Percentiles rank a stretch among this genome's conserved stretches.
phyloP scores from a whole-genome alignment of 2,113 vertebrate species.

The Hypocryptadius cinnamomeus region DNA sequence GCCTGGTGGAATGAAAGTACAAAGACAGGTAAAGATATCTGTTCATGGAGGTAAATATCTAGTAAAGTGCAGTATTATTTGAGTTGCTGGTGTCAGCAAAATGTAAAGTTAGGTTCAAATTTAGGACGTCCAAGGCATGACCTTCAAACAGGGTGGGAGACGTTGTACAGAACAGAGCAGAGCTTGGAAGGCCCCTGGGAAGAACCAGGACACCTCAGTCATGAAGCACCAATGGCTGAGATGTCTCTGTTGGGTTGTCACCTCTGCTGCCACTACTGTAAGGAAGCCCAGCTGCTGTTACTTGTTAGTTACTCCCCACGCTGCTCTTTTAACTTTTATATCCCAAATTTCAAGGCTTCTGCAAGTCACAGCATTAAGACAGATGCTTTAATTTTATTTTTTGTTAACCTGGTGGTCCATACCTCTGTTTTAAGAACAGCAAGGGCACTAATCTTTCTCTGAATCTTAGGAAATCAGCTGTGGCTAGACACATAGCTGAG shows the following conservation, averaged over 20 bases:
- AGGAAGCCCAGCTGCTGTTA: neutral
- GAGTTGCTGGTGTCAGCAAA: neutral
- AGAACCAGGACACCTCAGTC: neutral
- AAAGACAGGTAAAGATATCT: neutral
- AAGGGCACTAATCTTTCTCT: neutral
- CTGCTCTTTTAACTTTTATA: neutral
- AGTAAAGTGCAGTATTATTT: neutral
- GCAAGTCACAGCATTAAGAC: neutral
- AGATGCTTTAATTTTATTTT: neutral
- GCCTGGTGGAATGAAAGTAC: neutral
- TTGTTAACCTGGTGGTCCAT: neutral
- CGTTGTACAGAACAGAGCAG: neutral
- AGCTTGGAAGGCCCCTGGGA: neutral
- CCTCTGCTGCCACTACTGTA: neutral
- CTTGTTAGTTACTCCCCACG: neutral
- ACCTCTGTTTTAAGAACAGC: neutral
- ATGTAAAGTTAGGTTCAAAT: neutral
- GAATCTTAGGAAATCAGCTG: neutral
- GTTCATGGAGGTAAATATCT: neutral
- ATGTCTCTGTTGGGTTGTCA: neutral
- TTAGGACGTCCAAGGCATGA: neutral
- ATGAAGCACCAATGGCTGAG: neutral
- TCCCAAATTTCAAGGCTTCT: neutral
- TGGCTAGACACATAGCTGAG: neutral
- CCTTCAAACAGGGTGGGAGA: neutral